Evolutionary conservation across 2,888 invertebrate species (phyloP).

Genomic region (Andrena chrysosceles): DNA sequence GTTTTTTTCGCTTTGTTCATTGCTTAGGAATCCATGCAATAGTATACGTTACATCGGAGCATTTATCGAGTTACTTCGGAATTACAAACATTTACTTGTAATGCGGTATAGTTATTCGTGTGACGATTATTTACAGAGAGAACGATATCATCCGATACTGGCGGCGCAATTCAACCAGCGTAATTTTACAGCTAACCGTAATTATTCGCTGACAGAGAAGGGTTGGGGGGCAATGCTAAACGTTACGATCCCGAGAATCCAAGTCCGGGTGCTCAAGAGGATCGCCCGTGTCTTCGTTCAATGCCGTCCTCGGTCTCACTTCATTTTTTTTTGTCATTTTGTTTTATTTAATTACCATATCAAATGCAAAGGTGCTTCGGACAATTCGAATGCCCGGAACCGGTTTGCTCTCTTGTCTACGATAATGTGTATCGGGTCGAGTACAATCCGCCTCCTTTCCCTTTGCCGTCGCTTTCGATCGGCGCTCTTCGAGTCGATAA

Average conservation of each 20-base stretch:
- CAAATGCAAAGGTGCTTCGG: slow-evolving; percentile 47
- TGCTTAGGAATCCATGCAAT: slow-evolving; percentile 69
- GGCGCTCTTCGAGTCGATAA: neutral
- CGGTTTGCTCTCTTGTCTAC: neutral
- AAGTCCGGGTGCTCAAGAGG: neutral
- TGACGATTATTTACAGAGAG: slow-evolving; percentile 81
- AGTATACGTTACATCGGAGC: slow-evolving; percentile 72
- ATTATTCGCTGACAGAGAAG: slow-evolving; percentile 51
- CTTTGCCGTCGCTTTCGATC: slow-evolving; percentile 12
- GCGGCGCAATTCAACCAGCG: slow-evolving; percentile 29
- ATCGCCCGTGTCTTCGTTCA: slow-evolving; percentile 26
- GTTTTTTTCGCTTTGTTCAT: slow-evolving; percentile 64
- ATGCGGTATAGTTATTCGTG: slow-evolving; percentile 77
- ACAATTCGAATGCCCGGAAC: slow-evolving; percentile 6
- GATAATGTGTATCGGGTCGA: neutral
- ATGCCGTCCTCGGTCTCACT: slow-evolving; percentile 11
- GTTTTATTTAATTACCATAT: slow-evolving; percentile 30
- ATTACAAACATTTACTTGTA: slow-evolving; percentile 79
- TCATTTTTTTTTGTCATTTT: no score
- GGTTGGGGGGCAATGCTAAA: slow-evolving; percentile 48
- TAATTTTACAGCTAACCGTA: slow-evolving; percentile 55
- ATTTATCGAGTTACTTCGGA: slow-evolving; percentile 70
- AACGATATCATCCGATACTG: slow-evolving; percentile 59
- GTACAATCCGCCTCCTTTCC: neutral
- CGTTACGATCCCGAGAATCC: slow-evolving; percentile 37